Base-by-base conservation (phyloP, 1,140 invertebrate species). In the Cylas formicarius region DNA sequence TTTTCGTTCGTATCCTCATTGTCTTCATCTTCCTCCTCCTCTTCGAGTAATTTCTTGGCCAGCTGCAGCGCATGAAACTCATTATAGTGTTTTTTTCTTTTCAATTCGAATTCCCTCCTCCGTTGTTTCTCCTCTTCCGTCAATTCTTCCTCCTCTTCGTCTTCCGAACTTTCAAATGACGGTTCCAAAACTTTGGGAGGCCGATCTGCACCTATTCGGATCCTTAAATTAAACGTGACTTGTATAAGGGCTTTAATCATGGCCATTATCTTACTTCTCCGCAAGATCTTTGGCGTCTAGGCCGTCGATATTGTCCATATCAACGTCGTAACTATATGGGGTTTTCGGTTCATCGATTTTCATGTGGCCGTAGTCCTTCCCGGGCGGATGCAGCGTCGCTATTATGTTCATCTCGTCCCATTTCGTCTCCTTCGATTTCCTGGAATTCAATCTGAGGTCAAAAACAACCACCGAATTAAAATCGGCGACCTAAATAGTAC, bases 401-500 rank as follows among this genome's bases (percentile, higher is more conserved):
- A 98, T 76, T 49, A 99, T 98, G 71, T 99, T 99, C 82, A 97
- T 93, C 74, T 99, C 95, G 73, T 99, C 96, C 77, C 93, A 97
- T 75, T 93, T 89, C 67, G 89, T 91, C 66, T 81, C 82, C 70
- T 85, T 88, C 47, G 69, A 70, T 59, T 78, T 76, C 67, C 76
- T 81, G 60, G n/a, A 57, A 54, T 26, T 4, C 11, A 3, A 44
- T 17, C 10, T 14, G 7, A 33, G 21, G 2, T 28, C 13, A 9
- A 40, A 42, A 43, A 33, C 14, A 41, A 41, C 27, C 21, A 6
- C n/a, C n/a, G n/a, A n/a, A n/a, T n/a, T n/a, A 37, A 43, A 22
- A 10, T 20, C 24, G 11, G 10, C 13, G 11, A 22, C 21, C 13
- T 17, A 6, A 21, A 27, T 17, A 35, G 11, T 37, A 34, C 57